A percentile compares a stretch with the other conserved stretches of the same genome.
Conservation (phyloP, 2,113 vertebrate species). For the Cercocebus atys region DNA sequence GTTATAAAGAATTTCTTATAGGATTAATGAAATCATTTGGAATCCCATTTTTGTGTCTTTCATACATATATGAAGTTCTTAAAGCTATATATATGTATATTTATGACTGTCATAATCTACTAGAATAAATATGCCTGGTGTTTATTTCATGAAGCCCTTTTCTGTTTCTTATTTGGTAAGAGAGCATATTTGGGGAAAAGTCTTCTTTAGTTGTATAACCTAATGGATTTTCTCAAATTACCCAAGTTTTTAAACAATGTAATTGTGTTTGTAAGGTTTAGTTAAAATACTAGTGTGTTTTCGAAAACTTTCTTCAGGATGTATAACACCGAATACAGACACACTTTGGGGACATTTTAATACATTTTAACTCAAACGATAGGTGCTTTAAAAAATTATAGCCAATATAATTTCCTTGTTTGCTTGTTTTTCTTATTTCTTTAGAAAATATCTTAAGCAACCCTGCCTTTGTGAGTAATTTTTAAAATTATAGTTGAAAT, state of each 20-base stretch:
- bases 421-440: neutral
- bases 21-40: constrained; percentile 47
- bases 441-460: constrained; percentile 33
- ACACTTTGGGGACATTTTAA: constrained; percentile 46
- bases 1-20: neutral
- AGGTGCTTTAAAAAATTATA: neutral
- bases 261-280: constrained; percentile 50
- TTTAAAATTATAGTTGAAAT: constrained; percentile 30
- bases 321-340: neutral
- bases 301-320: constrained; percentile 41
- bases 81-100: neutral
- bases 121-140: constrained; percentile 8
- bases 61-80: neutral
- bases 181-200: constrained; percentile 37
- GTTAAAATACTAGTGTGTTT: constrained; percentile 33
- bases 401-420: neutral
- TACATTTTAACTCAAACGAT: constrained; percentile 40
- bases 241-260: constrained; percentile 23
- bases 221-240: constrained; percentile 49
- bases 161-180: constrained; percentile 53
- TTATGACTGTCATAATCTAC: constrained; percentile 5
- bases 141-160: constrained; percentile 53
- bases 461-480: constrained; percentile 18
- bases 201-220: constrained; percentile 36
- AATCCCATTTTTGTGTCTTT: constrained; percentile 32